Evolutionary conservation across 2,797 vertebrate species (phyloP).

Genomic region (Peromyscus attwateri): DNA sequence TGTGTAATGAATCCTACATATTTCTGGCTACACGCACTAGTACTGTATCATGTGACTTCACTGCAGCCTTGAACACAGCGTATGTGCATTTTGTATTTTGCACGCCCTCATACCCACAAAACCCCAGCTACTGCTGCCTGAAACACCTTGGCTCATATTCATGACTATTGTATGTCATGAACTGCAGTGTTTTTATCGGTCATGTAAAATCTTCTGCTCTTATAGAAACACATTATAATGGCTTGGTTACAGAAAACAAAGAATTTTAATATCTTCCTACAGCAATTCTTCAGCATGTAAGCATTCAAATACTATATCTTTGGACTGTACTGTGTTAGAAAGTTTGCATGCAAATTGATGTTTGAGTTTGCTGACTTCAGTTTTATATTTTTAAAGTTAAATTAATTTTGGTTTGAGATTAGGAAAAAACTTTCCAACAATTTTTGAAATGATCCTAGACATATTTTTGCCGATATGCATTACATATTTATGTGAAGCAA

Average conservation of each 20-base stretch:
- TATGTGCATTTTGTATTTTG: neutral
- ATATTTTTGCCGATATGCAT: neutral
- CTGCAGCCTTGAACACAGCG: neutral
- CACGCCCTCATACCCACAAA: neutral
- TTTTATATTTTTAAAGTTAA: neutral
- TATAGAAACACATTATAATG: neutral
- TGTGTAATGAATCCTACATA: neutral
- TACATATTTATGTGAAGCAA: neutral
- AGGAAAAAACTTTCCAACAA: neutral
- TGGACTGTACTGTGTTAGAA: neutral
- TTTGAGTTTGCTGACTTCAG: neutral
- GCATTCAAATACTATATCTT: neutral
- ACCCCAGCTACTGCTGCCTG: too few relatives aligned
- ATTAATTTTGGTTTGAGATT: neutral
- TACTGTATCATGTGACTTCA: neutral
- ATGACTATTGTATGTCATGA: neutral
- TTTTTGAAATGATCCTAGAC: neutral
- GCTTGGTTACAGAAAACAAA: neutral
- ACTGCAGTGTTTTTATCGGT: neutral
- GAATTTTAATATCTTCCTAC: neutral
- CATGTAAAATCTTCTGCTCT: neutral
- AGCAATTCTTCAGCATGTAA: neutral
- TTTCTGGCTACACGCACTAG: neutral
- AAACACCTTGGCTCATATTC: neutral
- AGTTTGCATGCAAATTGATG: neutral